These are phyloP conservation scores for Stratiomys singularior DNA, from an alignment of 2,888 invertebrate species.

Conservation along the genomic window DNA sequence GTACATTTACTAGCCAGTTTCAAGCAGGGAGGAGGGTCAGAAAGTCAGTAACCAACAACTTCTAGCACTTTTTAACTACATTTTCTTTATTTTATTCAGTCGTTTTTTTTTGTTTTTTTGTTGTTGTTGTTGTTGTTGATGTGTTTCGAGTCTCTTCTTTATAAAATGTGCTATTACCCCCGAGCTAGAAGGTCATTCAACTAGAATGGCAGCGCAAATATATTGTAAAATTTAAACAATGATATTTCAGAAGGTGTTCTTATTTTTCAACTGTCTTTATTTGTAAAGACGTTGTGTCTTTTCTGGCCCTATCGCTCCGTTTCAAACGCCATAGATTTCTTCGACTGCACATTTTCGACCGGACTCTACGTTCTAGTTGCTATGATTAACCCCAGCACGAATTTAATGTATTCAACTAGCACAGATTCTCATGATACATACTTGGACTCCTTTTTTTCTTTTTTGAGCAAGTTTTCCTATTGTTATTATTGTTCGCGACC, in stretches of 20 bases:
- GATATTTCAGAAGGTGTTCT: conserved; percentile 33
- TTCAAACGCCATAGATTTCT: too few relatives aligned
- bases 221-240: conserved; percentile 44
- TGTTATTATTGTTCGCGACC: conserved; percentile 23
- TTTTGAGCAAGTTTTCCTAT: not conserved
- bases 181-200: conserved; percentile 44
- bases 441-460: conserved; percentile 13
- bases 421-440: not conserved
- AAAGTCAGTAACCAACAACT: not conserved
- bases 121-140: not conserved
- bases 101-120: not conserved
- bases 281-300: not conserved
- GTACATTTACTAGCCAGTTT: not conserved
- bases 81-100: not conserved
- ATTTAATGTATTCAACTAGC: not conserved
- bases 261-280: conserved; percentile 16
- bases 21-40: not conserved
- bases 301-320: not conserved
- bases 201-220: conserved; percentile 26
- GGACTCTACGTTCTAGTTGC: not conserved
- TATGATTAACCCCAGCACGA: not conserved
- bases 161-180: conserved; percentile 40
- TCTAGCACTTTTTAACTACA: conserved; percentile 1
- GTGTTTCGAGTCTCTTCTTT: not conserved
- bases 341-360: not conserved